A percentile compares a stretch with the other conserved stretches of the same genome.
Evolutionary conservation across 1,140 invertebrate genomes (phyloP).

Genomic region (Eumeta japonica): DNA sequence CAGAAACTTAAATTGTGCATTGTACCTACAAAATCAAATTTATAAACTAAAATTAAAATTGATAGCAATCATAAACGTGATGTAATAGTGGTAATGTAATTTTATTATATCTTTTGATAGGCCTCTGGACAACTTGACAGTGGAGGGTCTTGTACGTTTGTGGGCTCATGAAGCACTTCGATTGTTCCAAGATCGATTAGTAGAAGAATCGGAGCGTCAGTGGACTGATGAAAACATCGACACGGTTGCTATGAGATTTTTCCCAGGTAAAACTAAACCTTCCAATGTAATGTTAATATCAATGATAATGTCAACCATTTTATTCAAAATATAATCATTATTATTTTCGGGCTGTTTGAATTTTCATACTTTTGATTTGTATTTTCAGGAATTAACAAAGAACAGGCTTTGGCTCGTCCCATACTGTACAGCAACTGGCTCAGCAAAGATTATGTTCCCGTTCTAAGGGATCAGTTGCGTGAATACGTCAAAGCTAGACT

Average conservation of each 20-base stretch:
- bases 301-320: too few species aligned
- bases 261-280: constrained; percentile 68
- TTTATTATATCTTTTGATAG: constrained; percentile 39
- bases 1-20: too few species aligned
- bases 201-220: constrained; percentile 88
- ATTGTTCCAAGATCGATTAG: constrained; percentile 94
- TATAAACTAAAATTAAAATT: too few species aligned
- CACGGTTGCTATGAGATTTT: constrained; percentile 90
- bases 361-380: too few species aligned
- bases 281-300: too few species aligned
- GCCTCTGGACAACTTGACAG: constrained; percentile 85
- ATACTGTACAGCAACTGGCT: constrained; percentile 99
- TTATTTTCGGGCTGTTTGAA: too few species aligned
- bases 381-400: constrained; percentile 69
- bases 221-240: constrained; percentile 99
- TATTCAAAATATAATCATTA: too few species aligned
- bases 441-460: constrained; percentile 96
- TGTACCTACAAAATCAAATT: too few species aligned
- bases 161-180: constrained; percentile 98
- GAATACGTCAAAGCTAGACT: constrained; percentile 96
- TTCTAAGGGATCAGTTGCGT: constrained; percentile 89
- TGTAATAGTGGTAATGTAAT: too few species aligned
- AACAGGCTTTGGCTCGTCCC: constrained; percentile 83
- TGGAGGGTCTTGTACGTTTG: constrained; percentile 93
- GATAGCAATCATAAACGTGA: too few species aligned